Evolutionary conservation across 2,113 vertebrate genomes (phyloP), one percentile per base, ranked within the genome.

Genomic region (Centropus unirufus): DNA sequence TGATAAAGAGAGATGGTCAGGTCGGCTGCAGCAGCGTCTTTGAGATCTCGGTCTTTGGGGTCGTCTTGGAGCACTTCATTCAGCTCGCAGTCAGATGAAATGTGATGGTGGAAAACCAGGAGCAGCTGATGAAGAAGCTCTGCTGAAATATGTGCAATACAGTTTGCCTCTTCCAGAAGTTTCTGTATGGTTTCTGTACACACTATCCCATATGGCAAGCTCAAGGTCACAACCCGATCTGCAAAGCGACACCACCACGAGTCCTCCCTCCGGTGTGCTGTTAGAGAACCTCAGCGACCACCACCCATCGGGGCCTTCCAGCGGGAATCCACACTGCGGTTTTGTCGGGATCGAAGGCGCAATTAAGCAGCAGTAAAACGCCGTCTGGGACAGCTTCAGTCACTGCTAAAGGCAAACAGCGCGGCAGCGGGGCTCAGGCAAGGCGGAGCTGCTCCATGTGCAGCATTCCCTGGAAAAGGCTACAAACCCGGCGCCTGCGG

Each of bases 401-500:
- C 3, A 6, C 77, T 11, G 77, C 24, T 34, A 8, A 4, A 14
- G 19, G 30, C 24, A 13, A 5, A 11, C 17, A 2, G 70, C 30
- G 55, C 3, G 5, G 1, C 63, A 5, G 21, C 2, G 27, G 16
- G 9, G 64, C 54, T 26, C n/a, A 2, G 52, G 1, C 17, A 2
- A 0, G 16, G 52, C 12, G 16, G 8, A 12, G n/a, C 51, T 14
- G 11, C 5, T 27, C 36, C 6, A 0, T 4, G 2, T 1, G 30
- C 22, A 29, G 75, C 46, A 59, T 13, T 19, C 29, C 8, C 49
- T 7, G 40, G 16, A 52, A 39, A 4, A 0, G 16, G 58, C 46
- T 20, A 2, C 44, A 2, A 3, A 14, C 13, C 26, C 44, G 9
- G 79, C 22, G 66, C 42, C 27, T 2, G 54, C 52, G 6, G 49